A percentile compares a stretch with the other conserved stretches of the same genome.
phyloP scores from a whole-genome alignment of 2,113 vertebrate species.

The Hippocampus abdominalis region DNA sequence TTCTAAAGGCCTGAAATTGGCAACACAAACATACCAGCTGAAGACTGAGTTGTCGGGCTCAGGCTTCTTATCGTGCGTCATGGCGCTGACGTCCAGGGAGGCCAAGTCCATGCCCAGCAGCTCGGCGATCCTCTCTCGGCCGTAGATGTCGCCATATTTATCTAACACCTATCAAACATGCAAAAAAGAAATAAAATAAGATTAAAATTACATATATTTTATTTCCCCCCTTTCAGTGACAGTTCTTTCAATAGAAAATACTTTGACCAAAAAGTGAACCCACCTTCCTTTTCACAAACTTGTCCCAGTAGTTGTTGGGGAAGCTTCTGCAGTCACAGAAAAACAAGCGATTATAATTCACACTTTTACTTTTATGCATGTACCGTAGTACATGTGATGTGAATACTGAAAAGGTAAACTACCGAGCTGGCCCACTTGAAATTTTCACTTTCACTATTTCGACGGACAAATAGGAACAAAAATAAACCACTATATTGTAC shows the following conservation, averaged over 20 bases:
- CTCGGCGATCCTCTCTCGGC: constrained; percentile 87
- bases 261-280: constrained; percentile 20
- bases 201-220: too few relatives aligned
- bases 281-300: constrained; percentile 93
- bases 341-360: constrained; percentile 2
- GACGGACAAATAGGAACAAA: too few relatives aligned
- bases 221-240: not conserved
- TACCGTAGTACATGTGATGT: not conserved
- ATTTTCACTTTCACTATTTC: too few relatives aligned
- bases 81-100: constrained; percentile 83
- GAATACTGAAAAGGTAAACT: not conserved
- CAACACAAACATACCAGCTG: constrained; percentile 70
- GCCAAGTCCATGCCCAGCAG: constrained; percentile 88
- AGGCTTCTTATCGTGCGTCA: constrained; percentile 79
- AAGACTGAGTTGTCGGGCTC: constrained; percentile 80
- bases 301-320: constrained; percentile 96
- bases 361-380: not conserved
- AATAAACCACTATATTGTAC: too few relatives aligned
- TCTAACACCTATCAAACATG: constrained; percentile 79
- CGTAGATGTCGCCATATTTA: constrained; percentile 92
- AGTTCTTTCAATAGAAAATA: not conserved
- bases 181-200: not conserved
- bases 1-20: not conserved
- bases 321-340: constrained; percentile 72
- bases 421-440: too few relatives aligned